Evolutionary conservation across 35 echinoderm and acorn worm species (phyloP).

Genomic region (Amphiura filiformis): DNA sequence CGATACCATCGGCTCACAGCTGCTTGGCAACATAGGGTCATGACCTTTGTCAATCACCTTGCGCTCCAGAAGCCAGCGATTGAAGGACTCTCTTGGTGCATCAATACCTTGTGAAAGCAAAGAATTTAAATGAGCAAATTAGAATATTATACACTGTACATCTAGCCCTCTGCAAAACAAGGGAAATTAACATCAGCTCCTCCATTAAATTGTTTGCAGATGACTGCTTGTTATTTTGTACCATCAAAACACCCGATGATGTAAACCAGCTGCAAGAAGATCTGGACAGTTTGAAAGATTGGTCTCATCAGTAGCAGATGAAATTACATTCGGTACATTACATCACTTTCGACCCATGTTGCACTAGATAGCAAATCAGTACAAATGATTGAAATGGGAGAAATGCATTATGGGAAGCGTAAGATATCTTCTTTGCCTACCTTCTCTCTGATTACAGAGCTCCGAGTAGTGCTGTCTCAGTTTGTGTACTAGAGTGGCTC

Average conservation of each 20-base stretch:
- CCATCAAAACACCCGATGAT: neutral
- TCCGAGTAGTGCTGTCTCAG: constrained; percentile 80
- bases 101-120: constrained; percentile 54
- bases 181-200: neutral
- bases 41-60: constrained; percentile 86
- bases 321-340: no score
- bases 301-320: neutral
- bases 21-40: constrained; percentile 89
- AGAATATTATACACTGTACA: neutral
- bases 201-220: neutral
- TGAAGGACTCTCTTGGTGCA: constrained; percentile 94
- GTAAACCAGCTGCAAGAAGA: neutral
- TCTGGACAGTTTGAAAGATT: neutral
- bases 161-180: neutral
- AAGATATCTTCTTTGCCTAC: no score
- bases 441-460: constrained; percentile 77
- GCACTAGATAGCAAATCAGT: no score
- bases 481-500: constrained; percentile 45
- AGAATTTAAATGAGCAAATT: neutral
- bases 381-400: no score
- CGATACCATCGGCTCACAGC: constrained; percentile 67
- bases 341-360: no score
- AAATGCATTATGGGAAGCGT: no score
- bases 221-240: no score
- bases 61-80: constrained; percentile 92